Evolutionary conservation across 2,888 invertebrate species (phyloP).

Genomic region (Sisyra nigra): DNA sequence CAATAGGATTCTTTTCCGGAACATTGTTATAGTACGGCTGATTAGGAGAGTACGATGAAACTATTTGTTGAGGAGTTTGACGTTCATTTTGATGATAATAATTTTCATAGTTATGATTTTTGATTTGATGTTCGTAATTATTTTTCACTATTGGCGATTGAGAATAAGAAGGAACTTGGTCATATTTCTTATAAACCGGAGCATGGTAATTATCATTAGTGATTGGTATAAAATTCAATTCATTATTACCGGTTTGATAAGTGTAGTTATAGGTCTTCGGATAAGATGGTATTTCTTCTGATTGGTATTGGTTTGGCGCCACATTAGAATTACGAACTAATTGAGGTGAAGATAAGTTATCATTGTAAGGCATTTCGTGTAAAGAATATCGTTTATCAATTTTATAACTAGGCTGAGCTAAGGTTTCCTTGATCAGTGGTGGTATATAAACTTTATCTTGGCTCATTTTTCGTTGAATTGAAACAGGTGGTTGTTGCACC

Average conservation of each 20-base stretch:
- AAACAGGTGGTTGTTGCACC: slow-evolving; percentile 13
- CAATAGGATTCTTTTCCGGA: not conserved
- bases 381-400: slow-evolving; percentile 3
- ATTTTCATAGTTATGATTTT: no score
- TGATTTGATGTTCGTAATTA: no score
- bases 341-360: slow-evolving; percentile 5
- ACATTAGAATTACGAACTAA: not conserved
- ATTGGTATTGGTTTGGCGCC: slow-evolving; percentile 5
- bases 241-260: not conserved
- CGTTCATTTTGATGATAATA: no score
- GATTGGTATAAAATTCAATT: slow-evolving; percentile 1
- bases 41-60: no score
- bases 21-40: not conserved
- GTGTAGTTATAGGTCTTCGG: not conserved
- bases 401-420: slow-evolving; percentile 1
- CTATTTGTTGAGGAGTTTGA: no score
- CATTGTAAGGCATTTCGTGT: slow-evolving; percentile 1
- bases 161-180: not conserved
- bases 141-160: no score
- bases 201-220: not conserved
- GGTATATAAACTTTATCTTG: slow-evolving; percentile 20
- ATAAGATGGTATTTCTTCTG: slow-evolving; percentile 4
- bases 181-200: not conserved
- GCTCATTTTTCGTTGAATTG: slow-evolving; percentile 17
- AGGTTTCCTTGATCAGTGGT: slow-evolving; percentile 9